Percentiles rank a stretch among this genome's conserved stretches.
Conservation (phyloP, 2,113 vertebrate genomes). For the Corythaixoides concolor region DNA sequence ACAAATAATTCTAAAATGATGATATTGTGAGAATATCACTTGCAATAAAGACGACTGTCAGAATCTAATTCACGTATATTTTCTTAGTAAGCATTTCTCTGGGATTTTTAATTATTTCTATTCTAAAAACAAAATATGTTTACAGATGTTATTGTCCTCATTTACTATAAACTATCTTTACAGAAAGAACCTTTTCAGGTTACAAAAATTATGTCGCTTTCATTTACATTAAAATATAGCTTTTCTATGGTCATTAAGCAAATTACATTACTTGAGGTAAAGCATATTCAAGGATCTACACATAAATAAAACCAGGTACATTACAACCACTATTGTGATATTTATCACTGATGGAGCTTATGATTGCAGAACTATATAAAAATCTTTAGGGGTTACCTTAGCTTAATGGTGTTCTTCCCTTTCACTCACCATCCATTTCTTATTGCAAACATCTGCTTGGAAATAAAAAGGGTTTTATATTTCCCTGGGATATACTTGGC, state of each 20-base stretch:
- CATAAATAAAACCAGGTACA: constrained; percentile 72
- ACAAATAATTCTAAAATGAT: not conserved
- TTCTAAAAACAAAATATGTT: constrained; percentile 19
- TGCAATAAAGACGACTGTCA: not conserved
- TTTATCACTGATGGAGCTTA: constrained; percentile 72
- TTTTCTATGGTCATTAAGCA: constrained; percentile 41
- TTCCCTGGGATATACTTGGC: constrained; percentile 78
- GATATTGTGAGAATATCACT: not conserved
- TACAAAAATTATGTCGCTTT: constrained; percentile 6
- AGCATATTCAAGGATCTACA: constrained; percentile 42
- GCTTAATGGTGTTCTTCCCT: constrained; percentile 73
- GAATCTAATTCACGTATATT: not conserved
- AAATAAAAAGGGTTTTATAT: constrained; percentile 77
- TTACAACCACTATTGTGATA: constrained; percentile 64
- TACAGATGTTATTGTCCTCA: constrained; percentile 42
- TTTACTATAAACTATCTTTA: constrained; percentile 22
- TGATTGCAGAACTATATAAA: constrained; percentile 73
- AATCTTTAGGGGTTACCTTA: constrained; percentile 72
- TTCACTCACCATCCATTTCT: constrained; percentile 78
- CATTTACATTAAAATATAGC: constrained; percentile 26
- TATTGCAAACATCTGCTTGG: constrained; percentile 85
- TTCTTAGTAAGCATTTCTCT: not conserved
- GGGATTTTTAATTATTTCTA: not conserved
- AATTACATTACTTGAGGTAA: constrained; percentile 60
- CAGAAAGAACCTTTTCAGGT: constrained; percentile 10